A percentile compares a stretch with the other conserved stretches of the same genome.
These are phyloP conservation scores for Pantelozetes paolii DNA, from an alignment of 2,888 invertebrate species.

Conservation along the genomic window DNA sequence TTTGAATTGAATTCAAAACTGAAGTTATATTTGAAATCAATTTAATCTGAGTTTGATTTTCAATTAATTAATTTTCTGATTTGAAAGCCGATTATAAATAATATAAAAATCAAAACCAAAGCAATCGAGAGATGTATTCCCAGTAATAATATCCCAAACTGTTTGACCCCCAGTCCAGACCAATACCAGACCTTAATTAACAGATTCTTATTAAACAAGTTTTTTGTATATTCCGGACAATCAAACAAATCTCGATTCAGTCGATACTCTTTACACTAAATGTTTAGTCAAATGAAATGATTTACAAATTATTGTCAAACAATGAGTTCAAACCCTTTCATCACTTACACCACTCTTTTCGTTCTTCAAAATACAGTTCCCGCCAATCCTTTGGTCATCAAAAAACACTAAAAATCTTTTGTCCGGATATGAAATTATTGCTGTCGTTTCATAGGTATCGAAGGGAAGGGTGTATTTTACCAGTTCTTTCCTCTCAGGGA, in stretches of 20 bases:
- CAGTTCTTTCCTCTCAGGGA: background rate
- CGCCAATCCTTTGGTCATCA: conserved; percentile 15
- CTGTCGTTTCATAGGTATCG: background rate
- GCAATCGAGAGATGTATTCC: background rate
- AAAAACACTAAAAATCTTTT: conserved; percentile 5
- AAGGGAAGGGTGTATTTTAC: background rate
- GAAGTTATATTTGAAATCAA: background rate
- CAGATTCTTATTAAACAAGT: conserved; percentile 2
- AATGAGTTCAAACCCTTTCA: background rate
- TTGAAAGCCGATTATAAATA: background rate
- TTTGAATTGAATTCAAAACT: background rate
- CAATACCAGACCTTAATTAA: conserved; percentile 21
- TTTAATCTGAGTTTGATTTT: too few species aligned
- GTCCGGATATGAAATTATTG: background rate
- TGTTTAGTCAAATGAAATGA: background rate
- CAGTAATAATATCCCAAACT: background rate
- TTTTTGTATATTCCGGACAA: conserved; percentile 16
- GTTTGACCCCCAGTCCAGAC: conserved; percentile 24
- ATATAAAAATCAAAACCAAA: background rate
- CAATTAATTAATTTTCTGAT: conserved; percentile 54
- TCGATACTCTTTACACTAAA: background rate
- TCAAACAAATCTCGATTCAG: conserved; percentile 14
- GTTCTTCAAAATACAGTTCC: background rate
- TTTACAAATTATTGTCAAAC: background rate
- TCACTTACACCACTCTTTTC: conserved; percentile 11